A percentile compares a stretch with the other conserved stretches of the same genome.
phyloP scores from a whole-genome alignment of 2,797 vertebrate species.

The Manis javanica region DNA sequence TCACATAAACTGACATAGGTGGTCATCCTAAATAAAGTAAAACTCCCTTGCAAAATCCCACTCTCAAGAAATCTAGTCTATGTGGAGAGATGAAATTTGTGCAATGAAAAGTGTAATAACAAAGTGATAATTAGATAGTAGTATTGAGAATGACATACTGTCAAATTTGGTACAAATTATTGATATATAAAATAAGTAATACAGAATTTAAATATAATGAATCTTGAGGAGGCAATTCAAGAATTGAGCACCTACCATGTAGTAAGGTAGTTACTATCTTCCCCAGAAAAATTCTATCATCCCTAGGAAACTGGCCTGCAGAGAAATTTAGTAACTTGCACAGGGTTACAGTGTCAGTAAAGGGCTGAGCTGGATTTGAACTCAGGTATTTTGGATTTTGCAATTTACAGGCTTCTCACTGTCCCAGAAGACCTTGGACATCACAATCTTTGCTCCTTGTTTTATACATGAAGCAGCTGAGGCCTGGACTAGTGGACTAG shows the following conservation, averaged over 20 bases:
- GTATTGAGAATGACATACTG: background rate
- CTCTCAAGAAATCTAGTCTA: background rate
- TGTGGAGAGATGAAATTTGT: background rate
- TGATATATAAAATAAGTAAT: slow-evolving; percentile 26
- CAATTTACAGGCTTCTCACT: slow-evolving; percentile 6
- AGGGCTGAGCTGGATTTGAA: slow-evolving; percentile 21
- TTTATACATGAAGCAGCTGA: background rate
- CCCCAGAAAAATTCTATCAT: slow-evolving; percentile 8
- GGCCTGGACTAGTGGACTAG: background rate
- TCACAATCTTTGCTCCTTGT: background rate
- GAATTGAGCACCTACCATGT: background rate
- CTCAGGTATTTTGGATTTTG: slow-evolving; percentile 22
- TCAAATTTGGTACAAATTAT: slow-evolving; percentile 25
- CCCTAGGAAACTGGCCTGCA: slow-evolving; percentile 26
- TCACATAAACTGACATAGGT: background rate
- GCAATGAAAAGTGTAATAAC: slow-evolving; percentile 55
- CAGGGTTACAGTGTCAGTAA: background rate
- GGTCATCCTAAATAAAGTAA: slow-evolving; percentile 39
- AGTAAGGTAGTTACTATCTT: background rate
- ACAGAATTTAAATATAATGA: slow-evolving; percentile 23
- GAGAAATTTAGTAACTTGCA: slow-evolving; percentile 6
- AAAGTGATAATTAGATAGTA: slow-evolving; percentile 44
- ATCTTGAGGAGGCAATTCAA: background rate
- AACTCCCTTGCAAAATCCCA: slow-evolving; percentile 31
- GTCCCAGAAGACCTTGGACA: background rate